Evolutionary conservation across 1,140 invertebrate genomes (phyloP), one percentile per base, ranked within the genome.

Genomic region (Papilio aristodemus): DNA sequence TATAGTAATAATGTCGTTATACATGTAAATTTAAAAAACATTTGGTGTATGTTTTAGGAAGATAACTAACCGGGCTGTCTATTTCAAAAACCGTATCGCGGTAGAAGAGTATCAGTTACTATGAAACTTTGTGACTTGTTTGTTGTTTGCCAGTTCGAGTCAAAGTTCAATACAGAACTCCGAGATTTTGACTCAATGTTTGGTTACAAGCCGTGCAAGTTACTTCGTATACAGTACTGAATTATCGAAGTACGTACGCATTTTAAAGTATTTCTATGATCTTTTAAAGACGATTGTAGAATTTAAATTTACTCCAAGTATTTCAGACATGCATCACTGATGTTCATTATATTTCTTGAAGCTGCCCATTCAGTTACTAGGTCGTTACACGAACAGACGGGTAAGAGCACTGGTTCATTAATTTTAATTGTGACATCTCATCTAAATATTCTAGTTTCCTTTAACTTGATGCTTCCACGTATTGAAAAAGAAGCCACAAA

Each of bases 61-160:
- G 9, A 22, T 5, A 22, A 4, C 17, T 9, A 50, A 54, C 19
- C 22, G 46, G 9, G 11, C 27, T 32, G 46, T 22, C 19, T 54
- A 54, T 38, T 22, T 39, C 27, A 22, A 62, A 64, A 64, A 64
- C n/a, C 38, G 13, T 32, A 64, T 4, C 25, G 22, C 38, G 7
- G n/a, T 37, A 43, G 62, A 10, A 8, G 38, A 64, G 22, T 64
- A 64, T 64, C 60, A 41, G 19, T 39, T 22, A 25, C 22, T 43
- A 8, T 39, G 17, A 22, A 64, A 64, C 38, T 64, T 58, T 32
- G 13, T 64, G 39, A 64, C 62, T 46, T 64, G 19, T 43, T 43
- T 43, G 62, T 64, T 64, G 62, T 64, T 64, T 46, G 22, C 7
- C 4, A 64, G 62, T 64, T 64, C 17, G 13, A 46, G 62, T 46